phyloP scores from a whole-genome alignment of 2,113 vertebrate species.

The Daboia siamensis region DNA sequence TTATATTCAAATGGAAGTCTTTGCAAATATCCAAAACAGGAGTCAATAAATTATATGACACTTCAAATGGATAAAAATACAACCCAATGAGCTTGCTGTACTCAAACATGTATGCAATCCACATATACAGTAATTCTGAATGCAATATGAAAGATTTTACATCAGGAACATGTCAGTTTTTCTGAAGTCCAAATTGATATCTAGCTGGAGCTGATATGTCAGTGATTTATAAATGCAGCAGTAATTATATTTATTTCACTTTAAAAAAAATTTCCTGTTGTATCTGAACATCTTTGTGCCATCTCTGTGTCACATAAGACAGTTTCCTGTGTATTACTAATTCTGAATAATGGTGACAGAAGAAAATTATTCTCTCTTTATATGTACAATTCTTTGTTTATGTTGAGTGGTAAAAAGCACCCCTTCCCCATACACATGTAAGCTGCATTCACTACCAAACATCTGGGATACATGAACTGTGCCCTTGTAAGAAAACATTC shows the following conservation, averaged over 20 bases:
- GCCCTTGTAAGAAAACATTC: not conserved
- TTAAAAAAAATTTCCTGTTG: not conserved
- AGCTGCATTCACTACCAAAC: not conserved
- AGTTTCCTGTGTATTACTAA: not conserved
- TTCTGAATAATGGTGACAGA: not conserved
- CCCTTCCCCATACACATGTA: not conserved
- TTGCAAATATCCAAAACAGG: not conserved
- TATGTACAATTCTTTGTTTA: too few relatives aligned
- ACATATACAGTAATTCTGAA: not conserved
- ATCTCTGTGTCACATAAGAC: not conserved
- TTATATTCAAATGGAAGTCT: not conserved
- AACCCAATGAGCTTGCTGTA: not conserved
- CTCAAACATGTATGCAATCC: not conserved
- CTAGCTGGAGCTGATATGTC: conserved; percentile 9
- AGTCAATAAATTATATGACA: not conserved
- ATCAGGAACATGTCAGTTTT: not conserved
- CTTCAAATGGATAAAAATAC: not conserved
- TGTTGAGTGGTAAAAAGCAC: not conserved
- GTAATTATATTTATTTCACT: too few relatives aligned
- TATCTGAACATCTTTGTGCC: not conserved
- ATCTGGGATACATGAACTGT: not conserved
- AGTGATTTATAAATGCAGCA: too few relatives aligned
- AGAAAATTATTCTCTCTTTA: not conserved
- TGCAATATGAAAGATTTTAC: not conserved
- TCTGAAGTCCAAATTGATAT: not conserved